Conservation (phyloP, 2,797 vertebrate species). For the Pseudomugil tenellus region DNA sequence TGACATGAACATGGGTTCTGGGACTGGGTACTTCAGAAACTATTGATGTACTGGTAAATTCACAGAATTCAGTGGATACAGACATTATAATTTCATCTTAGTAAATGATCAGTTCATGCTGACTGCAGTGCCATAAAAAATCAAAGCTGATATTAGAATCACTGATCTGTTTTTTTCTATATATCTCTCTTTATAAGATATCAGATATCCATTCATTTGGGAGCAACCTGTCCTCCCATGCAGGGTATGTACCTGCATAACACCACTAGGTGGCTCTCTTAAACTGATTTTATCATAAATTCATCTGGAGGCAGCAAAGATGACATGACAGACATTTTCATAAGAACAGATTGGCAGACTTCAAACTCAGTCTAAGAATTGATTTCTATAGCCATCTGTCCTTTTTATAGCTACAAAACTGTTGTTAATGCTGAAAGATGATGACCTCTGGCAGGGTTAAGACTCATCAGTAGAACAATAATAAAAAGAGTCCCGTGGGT, state of each 20-base stretch:
- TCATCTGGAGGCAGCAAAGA: neutral
- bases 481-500: conserved; percentile 11
- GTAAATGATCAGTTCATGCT: too few species aligned
- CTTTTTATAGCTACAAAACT: conserved; percentile 12
- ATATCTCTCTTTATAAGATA: neutral
- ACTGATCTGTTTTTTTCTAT: too few species aligned
- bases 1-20: too few species aligned
- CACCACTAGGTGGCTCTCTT: conserved; percentile 68
- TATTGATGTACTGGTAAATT: too few species aligned
- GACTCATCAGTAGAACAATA: conserved; percentile 32
- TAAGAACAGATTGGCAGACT: conserved; percentile 25
- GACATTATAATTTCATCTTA: too few species aligned
- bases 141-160: too few species aligned
- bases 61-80: too few species aligned
- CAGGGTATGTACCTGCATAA: neutral
- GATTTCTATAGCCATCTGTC: conserved; percentile 22
- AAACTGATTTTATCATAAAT: conserved; percentile 6
- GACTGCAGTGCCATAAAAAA: too few species aligned
- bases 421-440: conserved; percentile 34
- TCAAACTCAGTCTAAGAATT: conserved; percentile 30
- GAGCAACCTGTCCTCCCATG: too few species aligned
- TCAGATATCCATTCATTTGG: neutral
- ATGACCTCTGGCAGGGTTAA: conserved; percentile 26
- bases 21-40: too few species aligned
- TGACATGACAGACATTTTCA: conserved; percentile 25